Evolutionary conservation across 2,888 invertebrate genomes (phyloP).

Genomic region (Thalpophila matura): DNA sequence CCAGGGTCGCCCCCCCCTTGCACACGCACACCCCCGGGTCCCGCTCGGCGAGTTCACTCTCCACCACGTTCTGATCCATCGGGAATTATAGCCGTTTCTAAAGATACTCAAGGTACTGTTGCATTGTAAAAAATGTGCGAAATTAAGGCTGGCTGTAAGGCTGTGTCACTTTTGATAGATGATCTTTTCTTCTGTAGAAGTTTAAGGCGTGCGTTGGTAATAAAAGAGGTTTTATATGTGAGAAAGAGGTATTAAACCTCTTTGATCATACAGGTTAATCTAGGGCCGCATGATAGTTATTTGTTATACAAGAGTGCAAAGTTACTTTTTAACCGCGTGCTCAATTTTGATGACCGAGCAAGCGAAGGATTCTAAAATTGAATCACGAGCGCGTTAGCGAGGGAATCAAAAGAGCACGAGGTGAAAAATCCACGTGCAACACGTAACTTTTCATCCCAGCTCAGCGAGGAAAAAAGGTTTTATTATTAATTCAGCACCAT

Average conservation of each 20-base stretch:
- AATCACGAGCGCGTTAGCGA: too few relatives aligned
- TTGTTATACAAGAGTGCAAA: too few relatives aligned
- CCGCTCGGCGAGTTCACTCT: constrained; percentile 70
- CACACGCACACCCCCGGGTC: constrained; percentile 70
- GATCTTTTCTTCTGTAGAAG: constrained; percentile 10
- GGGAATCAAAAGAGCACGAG: too few relatives aligned
- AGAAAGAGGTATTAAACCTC: not conserved
- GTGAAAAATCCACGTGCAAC: too few relatives aligned
- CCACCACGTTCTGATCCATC: constrained; percentile 72
- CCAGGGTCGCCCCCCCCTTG: constrained; percentile 75
- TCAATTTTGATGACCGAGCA: too few relatives aligned
- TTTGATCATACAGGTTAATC: not conserved
- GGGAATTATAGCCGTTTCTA: constrained; percentile 16
- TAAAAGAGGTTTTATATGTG: constrained; percentile 16
- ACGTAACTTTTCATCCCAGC: too few relatives aligned
- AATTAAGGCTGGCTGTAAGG: constrained; percentile 37
- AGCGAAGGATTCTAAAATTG: too few relatives aligned
- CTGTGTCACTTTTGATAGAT: constrained; percentile 45
- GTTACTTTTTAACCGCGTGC: too few relatives aligned
- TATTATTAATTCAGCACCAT: too few relatives aligned
- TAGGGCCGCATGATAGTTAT: too few relatives aligned
- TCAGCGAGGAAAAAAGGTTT: too few relatives aligned
- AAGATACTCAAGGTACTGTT: constrained; percentile 38
- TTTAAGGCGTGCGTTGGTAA: not conserved
- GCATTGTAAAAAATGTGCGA: constrained; percentile 53